Percentiles rank a stretch among this genome's conserved stretches.
Evolutionary conservation across 2,113 vertebrate genomes (phyloP).

Genomic region (Notothenia coriiceps): DNA sequence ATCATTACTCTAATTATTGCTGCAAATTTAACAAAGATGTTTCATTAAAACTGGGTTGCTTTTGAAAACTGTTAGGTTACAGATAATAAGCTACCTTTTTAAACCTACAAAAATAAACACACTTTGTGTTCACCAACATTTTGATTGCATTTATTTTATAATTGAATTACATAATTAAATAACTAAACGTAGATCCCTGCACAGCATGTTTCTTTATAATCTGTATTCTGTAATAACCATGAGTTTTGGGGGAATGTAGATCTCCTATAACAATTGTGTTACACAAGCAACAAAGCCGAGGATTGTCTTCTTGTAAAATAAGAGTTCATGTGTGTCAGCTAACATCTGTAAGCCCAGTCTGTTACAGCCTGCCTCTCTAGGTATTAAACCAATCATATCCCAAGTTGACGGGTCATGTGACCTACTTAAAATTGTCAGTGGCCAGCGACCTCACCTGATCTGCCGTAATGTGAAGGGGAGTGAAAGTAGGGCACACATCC

Average conservation of each 20-base stretch:
- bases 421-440: constrained; percentile 60
- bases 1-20: background rate
- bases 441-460: constrained; percentile 75
- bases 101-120: too few species aligned
- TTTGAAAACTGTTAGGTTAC: too few species aligned
- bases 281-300: background rate
- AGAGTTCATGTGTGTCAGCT: constrained; percentile 40
- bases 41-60: background rate
- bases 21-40: background rate
- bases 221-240: constrained; percentile 4
- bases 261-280: constrained; percentile 15
- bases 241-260: background rate
- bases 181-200: background rate
- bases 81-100: too few species aligned
- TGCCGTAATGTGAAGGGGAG: constrained; percentile 47
- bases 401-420: constrained; percentile 61
- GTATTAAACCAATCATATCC: constrained; percentile 55
- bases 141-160: too few species aligned
- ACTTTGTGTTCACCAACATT: too few species aligned
- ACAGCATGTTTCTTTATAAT: background rate
- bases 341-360: constrained; percentile 72
- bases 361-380: constrained; percentile 36
- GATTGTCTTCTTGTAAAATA: constrained; percentile 7
- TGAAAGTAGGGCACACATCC: constrained; percentile 74
- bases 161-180: background rate